Conservation (phyloP, 2,888 invertebrate species). For the Cistogaster globosa region DNA sequence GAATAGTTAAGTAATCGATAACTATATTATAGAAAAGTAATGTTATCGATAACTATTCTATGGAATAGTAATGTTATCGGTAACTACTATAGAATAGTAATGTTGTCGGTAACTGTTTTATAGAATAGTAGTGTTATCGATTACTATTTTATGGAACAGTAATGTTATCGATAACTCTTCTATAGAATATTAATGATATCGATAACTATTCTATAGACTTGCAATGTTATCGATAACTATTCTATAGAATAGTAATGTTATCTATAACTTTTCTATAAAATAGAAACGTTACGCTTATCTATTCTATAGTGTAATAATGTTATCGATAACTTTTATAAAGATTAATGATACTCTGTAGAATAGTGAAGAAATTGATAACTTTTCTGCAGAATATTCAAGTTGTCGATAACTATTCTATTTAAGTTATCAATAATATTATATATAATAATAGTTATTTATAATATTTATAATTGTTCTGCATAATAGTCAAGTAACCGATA, state of each 20-base stretch:
- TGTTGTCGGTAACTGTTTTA: background rate
- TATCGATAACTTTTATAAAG: background rate
- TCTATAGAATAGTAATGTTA: background rate
- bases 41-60: background rate
- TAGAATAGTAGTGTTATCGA: background rate
- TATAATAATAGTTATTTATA: too few relatives aligned
- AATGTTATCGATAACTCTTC: background rate
- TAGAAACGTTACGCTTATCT: background rate
- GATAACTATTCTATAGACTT: background rate
- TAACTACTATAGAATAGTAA: background rate
- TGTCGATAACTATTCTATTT: background rate
- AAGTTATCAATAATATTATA: background rate
- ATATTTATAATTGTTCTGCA: too few relatives aligned
- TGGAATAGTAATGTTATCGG: background rate
- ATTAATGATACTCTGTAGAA: background rate
- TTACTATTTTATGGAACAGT: background rate
- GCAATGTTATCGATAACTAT: background rate
- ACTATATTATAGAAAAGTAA: background rate
- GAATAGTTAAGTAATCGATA: background rate
- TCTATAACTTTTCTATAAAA: background rate
- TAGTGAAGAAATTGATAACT: too few relatives aligned
- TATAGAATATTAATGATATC: background rate
- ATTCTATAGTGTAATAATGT: background rate
- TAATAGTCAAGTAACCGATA: too few relatives aligned
- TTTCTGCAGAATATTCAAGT: too few relatives aligned